Conservation (phyloP, 2,113 vertebrate genomes). For the Nannospalax galili region DNA sequence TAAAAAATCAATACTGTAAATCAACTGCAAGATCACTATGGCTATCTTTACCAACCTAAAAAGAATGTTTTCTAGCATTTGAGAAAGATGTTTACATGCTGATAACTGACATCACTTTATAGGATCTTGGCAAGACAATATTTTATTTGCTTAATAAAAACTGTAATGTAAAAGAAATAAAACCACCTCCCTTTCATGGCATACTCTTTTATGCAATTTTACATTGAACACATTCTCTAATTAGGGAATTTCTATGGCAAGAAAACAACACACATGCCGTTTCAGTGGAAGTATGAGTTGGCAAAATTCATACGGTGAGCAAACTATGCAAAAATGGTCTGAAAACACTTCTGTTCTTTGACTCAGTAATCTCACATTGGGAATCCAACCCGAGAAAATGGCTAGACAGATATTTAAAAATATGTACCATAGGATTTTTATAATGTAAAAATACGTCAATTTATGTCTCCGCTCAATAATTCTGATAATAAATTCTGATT, state of each 20-base stretch:
- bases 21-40: background rate
- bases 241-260: background rate
- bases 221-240: background rate
- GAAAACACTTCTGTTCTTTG: background rate
- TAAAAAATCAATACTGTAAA: background rate
- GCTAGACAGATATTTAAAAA: background rate
- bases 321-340: background rate
- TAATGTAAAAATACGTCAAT: background rate
- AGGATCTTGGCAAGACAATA: background rate
- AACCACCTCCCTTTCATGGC: background rate
- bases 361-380: background rate
- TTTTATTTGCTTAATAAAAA: background rate
- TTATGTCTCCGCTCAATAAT: conserved; percentile 4
- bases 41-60: background rate
- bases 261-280: background rate
- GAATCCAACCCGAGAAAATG: background rate
- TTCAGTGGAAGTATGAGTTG: background rate
- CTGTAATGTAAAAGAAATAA: background rate
- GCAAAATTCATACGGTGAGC: background rate
- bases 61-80: background rate
- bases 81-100: background rate
- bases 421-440: background rate
- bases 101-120: background rate
- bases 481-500: conserved; percentile 29
- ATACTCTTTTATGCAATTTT: background rate